Evolutionary conservation across 2,797 vertebrate genomes (phyloP), one percentile per base, ranked within the genome.

Genomic region (Alauda arvensis): DNA sequence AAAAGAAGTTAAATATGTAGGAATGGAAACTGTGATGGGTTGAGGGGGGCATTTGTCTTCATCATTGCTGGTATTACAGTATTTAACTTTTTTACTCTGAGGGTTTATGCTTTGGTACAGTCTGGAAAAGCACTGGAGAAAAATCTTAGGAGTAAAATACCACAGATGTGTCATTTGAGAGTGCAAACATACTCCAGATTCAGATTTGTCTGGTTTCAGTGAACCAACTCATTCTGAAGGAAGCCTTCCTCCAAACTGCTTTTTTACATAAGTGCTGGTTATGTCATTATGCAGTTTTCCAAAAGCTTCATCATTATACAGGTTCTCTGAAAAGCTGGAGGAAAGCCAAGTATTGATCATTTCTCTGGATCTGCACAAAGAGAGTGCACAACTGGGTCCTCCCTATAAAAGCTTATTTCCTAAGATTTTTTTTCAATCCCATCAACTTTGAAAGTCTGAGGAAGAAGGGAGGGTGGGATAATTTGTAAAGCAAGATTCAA

Each of bases 401-500:
- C 18, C 29, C 39, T 70, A 6, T 55, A 34, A 78, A 63, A 78
- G 21, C 34, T 76, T 16, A 19, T 87, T 88, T 87, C 77, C 53
- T 70, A 53, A 49, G 68, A 14, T 23, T 59, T 82, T 84, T 81
- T 92, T 85, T 24, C 57, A 62, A 10, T 77, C 26, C 24, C 19
- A 37, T 77, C 61, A 69, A 6, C 19, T 81, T 67, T 53, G 37
- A 89, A 75, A 93, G 68, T 46, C 53, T 48, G 37, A 85, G 57
- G 53, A 87, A 69, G 52, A 61, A 18, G 28, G 31, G 59, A 69
- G 39, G 51, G 83, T 76, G 52, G 87, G 68, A 87, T 83, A 65
- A 85, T 77, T 91, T 85, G 71, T 87, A 70, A 79, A 87, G 48
- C 46, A 77, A 65, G 67, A 76, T 92, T 77, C 18, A 62, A 61